A percentile compares a stretch with the other conserved stretches of the same genome.
Conservation (phyloP, 2,113 vertebrate genomes). For the Tachuris rubrigastra region DNA sequence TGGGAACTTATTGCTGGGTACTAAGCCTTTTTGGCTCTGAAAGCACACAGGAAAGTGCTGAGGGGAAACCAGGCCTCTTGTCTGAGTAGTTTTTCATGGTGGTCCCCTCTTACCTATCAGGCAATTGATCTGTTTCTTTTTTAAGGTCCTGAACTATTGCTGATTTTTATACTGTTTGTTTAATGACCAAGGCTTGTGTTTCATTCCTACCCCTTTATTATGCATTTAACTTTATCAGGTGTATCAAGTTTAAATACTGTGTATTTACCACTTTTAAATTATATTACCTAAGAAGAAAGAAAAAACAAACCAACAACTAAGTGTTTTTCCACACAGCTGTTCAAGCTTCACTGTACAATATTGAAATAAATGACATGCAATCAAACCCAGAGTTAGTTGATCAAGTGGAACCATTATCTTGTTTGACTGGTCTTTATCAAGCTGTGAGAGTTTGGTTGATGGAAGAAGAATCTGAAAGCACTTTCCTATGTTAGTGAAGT, state of each 20-base stretch:
- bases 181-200: constrained; percentile 68
- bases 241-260: constrained; percentile 80
- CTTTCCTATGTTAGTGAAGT: background rate
- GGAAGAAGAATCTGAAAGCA: background rate
- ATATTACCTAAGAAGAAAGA: constrained; percentile 62
- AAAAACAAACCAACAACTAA: background rate
- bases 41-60: constrained; percentile 51
- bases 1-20: constrained; percentile 21
- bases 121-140: constrained; percentile 38
- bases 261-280: constrained; percentile 80
- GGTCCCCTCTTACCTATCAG: constrained; percentile 18
- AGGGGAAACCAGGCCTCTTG: constrained; percentile 49
- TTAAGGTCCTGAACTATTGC: constrained; percentile 45
- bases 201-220: constrained; percentile 69
- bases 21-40: constrained; percentile 36
- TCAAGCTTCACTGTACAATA: constrained; percentile 73
- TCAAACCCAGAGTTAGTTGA: background rate
- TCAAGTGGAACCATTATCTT: background rate
- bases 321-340: constrained; percentile 71
- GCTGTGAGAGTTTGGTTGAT: background rate
- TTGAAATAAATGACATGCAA: constrained; percentile 76
- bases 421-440: background rate
- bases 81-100: background rate
- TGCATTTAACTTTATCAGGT: constrained; percentile 79
- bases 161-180: constrained; percentile 68